Evolutionary conservation across 2,888 invertebrate species (phyloP).

Genomic region (Pristionchus mayeri): DNA sequence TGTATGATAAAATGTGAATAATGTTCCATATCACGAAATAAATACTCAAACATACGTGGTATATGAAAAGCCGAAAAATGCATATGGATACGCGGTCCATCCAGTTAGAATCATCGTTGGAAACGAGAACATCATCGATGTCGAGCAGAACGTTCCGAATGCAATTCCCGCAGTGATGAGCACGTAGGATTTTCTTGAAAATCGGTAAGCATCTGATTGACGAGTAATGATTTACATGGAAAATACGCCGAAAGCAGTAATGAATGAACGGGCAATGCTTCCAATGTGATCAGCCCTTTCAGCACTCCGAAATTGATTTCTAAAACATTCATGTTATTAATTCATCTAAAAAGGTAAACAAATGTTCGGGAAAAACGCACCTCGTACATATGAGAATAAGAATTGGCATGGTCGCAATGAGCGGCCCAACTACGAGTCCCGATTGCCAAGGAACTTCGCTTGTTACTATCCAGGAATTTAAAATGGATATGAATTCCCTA

Average conservation of each 20-base stretch:
- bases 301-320: too few species aligned
- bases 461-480: neutral
- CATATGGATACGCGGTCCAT: neutral
- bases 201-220: too few species aligned
- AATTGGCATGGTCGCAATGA: neutral
- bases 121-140: neutral
- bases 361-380: neutral
- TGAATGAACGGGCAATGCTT: too few species aligned
- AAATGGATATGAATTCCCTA: neutral
- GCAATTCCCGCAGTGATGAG: neutral
- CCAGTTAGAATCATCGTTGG: neutral
- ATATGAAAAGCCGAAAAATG: neutral
- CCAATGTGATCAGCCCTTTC: too few species aligned
- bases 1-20: too few species aligned
- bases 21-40: neutral
- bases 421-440: neutral
- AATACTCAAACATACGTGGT: neutral
- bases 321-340: too few species aligned
- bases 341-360: too few species aligned
- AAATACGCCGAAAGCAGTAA: too few species aligned
- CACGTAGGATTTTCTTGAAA: neutral
- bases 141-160: neutral
- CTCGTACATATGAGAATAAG: neutral
- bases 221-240: too few species aligned
- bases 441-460: neutral